Evolutionary conservation across 1,140 invertebrate genomes (phyloP), one percentile per base, ranked within the genome.

Genomic region (Popillia japonica): DNA sequence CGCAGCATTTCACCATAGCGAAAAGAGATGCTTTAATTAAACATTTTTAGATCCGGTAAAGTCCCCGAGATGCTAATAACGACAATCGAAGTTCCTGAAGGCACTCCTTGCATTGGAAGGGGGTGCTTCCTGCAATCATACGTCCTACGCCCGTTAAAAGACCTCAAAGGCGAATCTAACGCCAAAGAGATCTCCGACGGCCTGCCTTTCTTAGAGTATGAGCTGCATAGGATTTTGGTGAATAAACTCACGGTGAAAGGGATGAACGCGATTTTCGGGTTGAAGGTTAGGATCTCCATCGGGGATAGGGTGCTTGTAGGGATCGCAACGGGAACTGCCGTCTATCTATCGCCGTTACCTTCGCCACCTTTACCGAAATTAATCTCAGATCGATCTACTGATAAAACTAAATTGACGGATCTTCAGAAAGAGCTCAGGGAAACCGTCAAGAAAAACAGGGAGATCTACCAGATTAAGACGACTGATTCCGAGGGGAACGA

Each of bases 161-260:
- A 96, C 82, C 87, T 92, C 8, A 92, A 93, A 72, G 93, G 94
- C 2, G 97, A 98, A 88, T 89, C 94, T 2, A 96, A 95, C 85
- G 97, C 97, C 3, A 95, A 97, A 85, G 96, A 99, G 88, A 95
- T 99, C 77, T 98, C 96, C 6, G 95, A 96, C 87, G 92, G 94
- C 77, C 87, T 99, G 59, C 98, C 98, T 0, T 99, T 99, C 87
- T 86, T 99, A 61, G 97, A 99, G 87, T 99, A 98, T 87, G 98
- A 99, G 86, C 88, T 99, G 34, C 96, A 99, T 86, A 93, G 95
- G 79, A 91, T 98, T 82, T 87, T 99, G 10, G 90, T 98, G 2
- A 97, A 96, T 83, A 99, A 98, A 87, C 87, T 99, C 0, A 93
- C 95, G 86, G 93, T 97, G 78, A 96, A 96, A 85, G 97, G 96